Evolutionary conservation across 2,113 vertebrate species (phyloP), one percentile per base, ranked within the genome.

Genomic region (Perccottus glenii): DNA sequence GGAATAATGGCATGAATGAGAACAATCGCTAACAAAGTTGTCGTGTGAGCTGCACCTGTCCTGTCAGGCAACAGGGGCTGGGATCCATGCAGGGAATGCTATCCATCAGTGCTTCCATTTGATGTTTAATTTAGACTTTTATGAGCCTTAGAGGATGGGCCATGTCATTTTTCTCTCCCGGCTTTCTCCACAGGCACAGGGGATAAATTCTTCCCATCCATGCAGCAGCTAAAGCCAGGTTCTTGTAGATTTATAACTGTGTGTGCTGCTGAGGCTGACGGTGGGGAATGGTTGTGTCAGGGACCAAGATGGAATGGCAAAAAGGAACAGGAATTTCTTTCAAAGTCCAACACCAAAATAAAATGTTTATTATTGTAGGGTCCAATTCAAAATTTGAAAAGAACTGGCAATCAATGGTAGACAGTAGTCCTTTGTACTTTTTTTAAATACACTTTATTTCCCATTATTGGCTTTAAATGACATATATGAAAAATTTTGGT

Each of bases 121-220:
- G 88, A 91, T 92, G 92, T 93, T 92, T 92, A 91, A 92, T 92
- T 93, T 90, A 88, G 87, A 91, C 90, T 92, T 92, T 93, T 93
- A 92, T 91, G 90, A 90, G 88, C 85, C 88, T 92, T 86, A 88
- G 84, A 92, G 86, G 89, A 88, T 90, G 90, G 85, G 78, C 85
- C 84, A 75, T 89, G 90, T 89, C 85, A 87, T 90, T 89, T 91
- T 82, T 85, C 88, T 85, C 85, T 87, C 64, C 57, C 63, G 69
- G 66, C 80, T 84, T 84, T 80, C 73, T 89, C 86, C 87, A 70
- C 75, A 78, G 85, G 84, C 87, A 86, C 73, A 85, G 85, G 83
- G 88, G 80, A 91, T 91, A 90, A 91, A 92, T 92, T 90, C 81
- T 84, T 78, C 78, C 74, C 86, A 86, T 87, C 79, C 78, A 19